Conservation (phyloP, 2,797 vertebrate species). For the Adrianichthys oophorus region DNA sequence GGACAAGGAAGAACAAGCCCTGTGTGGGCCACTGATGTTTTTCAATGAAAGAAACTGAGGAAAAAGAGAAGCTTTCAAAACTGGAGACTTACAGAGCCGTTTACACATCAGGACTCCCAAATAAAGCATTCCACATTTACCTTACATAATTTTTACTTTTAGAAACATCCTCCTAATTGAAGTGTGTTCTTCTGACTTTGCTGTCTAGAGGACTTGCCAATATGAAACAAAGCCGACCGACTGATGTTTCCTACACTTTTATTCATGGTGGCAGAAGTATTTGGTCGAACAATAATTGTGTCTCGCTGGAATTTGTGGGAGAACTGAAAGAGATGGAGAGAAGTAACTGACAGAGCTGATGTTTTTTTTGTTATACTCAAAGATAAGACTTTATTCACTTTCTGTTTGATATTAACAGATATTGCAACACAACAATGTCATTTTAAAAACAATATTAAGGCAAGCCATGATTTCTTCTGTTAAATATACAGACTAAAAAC, state of each 20-base stretch:
- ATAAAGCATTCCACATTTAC: neutral
- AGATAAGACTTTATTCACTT: no score
- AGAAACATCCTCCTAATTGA: neutral
- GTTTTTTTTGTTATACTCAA: no score
- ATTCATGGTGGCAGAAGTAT: constrained; percentile 28
- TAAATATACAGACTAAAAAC: no score
- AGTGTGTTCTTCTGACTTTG: neutral
- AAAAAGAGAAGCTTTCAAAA: constrained; percentile 26
- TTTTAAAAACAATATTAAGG: no score
- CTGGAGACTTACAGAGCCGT: constrained; percentile 5
- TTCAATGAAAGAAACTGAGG: constrained; percentile 32
- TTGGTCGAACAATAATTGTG: constrained; percentile 51
- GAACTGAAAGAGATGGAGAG: constrained; percentile 4
- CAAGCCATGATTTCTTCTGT: no score
- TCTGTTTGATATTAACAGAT: no score
- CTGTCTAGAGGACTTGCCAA: constrained; percentile 4
- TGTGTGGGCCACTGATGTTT: constrained; percentile 37
- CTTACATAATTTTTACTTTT: neutral
- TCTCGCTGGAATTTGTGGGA: constrained; percentile 58
- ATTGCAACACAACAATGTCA: no score
- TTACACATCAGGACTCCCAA: neutral
- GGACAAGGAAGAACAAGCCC: constrained; percentile 24
- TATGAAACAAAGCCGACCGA: constrained; percentile 7
- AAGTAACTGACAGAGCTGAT: no score
- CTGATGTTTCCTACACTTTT: constrained; percentile 27